Evolutionary conservation across 2,888 invertebrate species (phyloP).

Genomic region (Caenorhabditis drosophilae): DNA sequence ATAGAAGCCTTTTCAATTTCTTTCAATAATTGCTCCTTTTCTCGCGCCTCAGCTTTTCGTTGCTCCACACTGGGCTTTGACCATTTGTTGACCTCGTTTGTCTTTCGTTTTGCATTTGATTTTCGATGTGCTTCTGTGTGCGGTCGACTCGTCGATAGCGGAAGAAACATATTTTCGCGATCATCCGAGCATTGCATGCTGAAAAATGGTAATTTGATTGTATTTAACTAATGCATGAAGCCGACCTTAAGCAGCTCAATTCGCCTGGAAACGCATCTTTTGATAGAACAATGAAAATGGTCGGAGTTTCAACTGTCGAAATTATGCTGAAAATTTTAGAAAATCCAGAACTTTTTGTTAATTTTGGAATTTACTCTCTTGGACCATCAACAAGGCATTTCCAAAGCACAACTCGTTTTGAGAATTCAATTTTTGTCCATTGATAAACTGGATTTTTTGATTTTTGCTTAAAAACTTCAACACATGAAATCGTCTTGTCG

Average conservation of each 20-base stretch:
- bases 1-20: slow-evolving; percentile 9
- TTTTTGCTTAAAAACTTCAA: slow-evolving; percentile 31
- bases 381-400: slow-evolving; percentile 29
- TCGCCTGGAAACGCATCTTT: slow-evolving; percentile 36
- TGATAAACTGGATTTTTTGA: slow-evolving; percentile 23
- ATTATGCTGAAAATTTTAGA: slow-evolving; percentile 22
- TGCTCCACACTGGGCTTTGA: slow-evolving; percentile 25
- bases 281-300: slow-evolving; percentile 31
- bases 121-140: slow-evolving; percentile 6
- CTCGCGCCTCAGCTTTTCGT: slow-evolving; percentile 14
- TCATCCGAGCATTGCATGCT: slow-evolving; percentile 38
- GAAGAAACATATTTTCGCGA: slow-evolving; percentile 20
- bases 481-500: slow-evolving; percentile 32
- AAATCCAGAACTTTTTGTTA: background rate
- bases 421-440: slow-evolving; percentile 21
- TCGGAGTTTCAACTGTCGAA: slow-evolving; percentile 27
- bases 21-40: slow-evolving; percentile 15
- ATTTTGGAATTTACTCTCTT: slow-evolving; percentile 22
- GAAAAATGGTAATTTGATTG: slow-evolving; percentile 2
- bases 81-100: slow-evolving; percentile 25
- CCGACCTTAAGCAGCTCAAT: slow-evolving; percentile 35
- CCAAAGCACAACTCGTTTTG: slow-evolving; percentile 22
- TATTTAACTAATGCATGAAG: background rate
- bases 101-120: slow-evolving; percentile 20
- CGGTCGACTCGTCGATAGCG: background rate